Percentiles rank a stretch among this genome's conserved stretches.
Conservation (phyloP, 2,888 invertebrate genomes). For the Pseudanteris insignis region DNA sequence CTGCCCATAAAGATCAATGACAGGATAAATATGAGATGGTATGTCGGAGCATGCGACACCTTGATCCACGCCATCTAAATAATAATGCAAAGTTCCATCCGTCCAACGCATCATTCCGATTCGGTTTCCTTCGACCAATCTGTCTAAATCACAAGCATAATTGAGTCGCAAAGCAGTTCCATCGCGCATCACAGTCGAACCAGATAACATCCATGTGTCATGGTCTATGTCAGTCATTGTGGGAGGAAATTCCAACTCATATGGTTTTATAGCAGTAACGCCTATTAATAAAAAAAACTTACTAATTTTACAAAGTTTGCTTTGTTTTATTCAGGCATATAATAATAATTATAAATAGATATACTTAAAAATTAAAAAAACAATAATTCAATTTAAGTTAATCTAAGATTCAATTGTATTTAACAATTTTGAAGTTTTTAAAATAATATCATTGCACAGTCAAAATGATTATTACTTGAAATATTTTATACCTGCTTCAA, state of each 20-base stretch:
- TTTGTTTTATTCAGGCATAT: too few relatives aligned
- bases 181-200: constrained; percentile 91
- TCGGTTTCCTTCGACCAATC: constrained; percentile 78
- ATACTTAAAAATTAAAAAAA: too few relatives aligned
- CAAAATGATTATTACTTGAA: constrained; percentile 9
- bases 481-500: constrained; percentile 80
- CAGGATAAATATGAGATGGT: constrained; percentile 85
- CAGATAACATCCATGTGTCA: constrained; percentile 93
- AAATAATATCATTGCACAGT: constrained; percentile 1
- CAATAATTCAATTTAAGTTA: too few relatives aligned
- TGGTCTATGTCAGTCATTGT: constrained; percentile 92
- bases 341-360: too few relatives aligned
- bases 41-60: constrained; percentile 84
- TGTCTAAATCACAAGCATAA: constrained; percentile 86
- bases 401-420: not conserved
- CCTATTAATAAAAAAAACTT: constrained; percentile 27
- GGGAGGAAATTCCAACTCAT: constrained; percentile 85
- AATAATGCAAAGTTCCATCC: constrained; percentile 86
- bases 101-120: constrained; percentile 89
- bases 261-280: constrained; percentile 71
- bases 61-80: constrained; percentile 86
- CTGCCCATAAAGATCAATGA: constrained; percentile 94
- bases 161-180: constrained; percentile 85
- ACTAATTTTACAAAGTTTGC: too few relatives aligned
- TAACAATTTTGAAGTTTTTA: constrained; percentile 4